Evolutionary conservation across 1,140 invertebrate species (phyloP).

Genomic region (Papilio aristodemus): DNA sequence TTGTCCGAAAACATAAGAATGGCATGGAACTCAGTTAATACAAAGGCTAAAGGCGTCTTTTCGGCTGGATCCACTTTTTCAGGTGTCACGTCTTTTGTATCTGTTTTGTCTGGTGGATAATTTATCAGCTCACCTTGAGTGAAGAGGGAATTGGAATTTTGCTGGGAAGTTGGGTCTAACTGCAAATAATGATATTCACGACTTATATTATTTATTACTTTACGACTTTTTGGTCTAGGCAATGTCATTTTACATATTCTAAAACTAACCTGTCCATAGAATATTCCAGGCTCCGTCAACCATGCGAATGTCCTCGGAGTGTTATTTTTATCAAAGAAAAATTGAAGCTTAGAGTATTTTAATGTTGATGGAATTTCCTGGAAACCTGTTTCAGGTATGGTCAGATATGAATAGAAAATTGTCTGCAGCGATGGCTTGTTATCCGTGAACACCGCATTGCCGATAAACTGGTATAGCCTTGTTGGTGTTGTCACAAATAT

Average conservation of each 20-base stretch:
- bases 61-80: constrained; percentile 55
- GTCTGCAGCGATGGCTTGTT: constrained; percentile 90
- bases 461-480: constrained; percentile 92
- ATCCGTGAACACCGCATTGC: constrained; percentile 84
- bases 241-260: neutral
- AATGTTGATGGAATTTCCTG: constrained; percentile 88
- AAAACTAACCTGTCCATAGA: constrained; percentile 83
- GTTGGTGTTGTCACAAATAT: constrained; percentile 92
- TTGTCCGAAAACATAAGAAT: constrained; percentile 91
- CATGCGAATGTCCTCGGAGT: constrained; percentile 91
- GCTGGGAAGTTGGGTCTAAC: constrained; percentile 79
- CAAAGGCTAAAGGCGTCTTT: constrained; percentile 86
- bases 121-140: constrained; percentile 83
- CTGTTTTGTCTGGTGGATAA: constrained; percentile 75
- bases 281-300: constrained; percentile 89
- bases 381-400: constrained; percentile 86
- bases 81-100: constrained; percentile 43
- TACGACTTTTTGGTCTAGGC: neutral
- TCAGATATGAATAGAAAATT: constrained; percentile 91
- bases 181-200: constrained; percentile 66
- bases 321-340: constrained; percentile 86
- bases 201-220: neutral
- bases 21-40: constrained; percentile 95
- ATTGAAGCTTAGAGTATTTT: constrained; percentile 89
- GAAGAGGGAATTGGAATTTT: constrained; percentile 82